Percentiles rank a stretch among this genome's conserved stretches.
Evolutionary conservation across 1,140 invertebrate genomes (phyloP).

Genomic region (Saccostrea glomerata): DNA sequence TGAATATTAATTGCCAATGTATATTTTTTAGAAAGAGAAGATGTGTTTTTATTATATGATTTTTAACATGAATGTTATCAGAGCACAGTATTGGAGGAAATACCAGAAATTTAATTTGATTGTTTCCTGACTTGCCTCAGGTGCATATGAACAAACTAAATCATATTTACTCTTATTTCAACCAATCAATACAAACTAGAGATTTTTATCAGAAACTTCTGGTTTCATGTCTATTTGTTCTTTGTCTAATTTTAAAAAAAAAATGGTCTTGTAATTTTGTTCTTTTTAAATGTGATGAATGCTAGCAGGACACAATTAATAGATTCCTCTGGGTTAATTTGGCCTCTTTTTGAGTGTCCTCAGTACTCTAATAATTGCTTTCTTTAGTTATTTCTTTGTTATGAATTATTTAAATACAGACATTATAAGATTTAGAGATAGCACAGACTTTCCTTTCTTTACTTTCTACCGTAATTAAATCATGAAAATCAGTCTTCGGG

Average conservation of each 20-base stretch:
- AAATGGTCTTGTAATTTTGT: too few relatives aligned
- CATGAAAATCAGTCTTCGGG: neutral
- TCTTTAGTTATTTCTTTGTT: neutral
- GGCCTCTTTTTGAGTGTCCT: neutral
- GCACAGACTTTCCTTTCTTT: neutral
- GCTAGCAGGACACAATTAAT: neutral
- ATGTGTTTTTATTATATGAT: neutral
- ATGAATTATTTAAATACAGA: constrained; percentile 18
- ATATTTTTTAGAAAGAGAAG: too few relatives aligned
- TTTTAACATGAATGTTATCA: neutral
- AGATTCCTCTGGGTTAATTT: neutral
- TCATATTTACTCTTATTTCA: neutral
- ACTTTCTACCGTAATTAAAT: neutral
- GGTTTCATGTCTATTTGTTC: neutral
- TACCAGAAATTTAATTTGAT: neutral
- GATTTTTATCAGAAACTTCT: neutral
- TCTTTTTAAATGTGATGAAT: neutral
- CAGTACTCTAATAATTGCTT: neutral
- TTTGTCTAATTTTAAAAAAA: neutral
- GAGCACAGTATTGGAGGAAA: neutral
- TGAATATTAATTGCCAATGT: too few relatives aligned
- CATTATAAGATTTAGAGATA: neutral
- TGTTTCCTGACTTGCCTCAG: constrained; percentile 13
- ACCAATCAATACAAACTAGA: neutral
- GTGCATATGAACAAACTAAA: neutral